Evolutionary conservation across 2,888 invertebrate species (phyloP).

Genomic region (Pyrrhia umbra): DNA sequence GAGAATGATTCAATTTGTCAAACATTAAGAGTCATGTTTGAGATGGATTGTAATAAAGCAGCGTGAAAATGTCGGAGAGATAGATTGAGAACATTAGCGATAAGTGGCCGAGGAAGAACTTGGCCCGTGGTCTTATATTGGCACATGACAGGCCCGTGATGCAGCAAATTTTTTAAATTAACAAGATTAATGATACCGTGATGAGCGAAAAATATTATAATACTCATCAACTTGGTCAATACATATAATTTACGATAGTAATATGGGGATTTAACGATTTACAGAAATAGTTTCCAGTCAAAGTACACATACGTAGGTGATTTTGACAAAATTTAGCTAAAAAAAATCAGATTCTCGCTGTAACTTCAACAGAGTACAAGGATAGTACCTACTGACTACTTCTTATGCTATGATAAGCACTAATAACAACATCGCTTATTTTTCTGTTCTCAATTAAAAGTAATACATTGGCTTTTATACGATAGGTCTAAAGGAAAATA

Average conservation of each 20-base stretch:
- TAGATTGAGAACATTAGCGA: conserved; percentile 39
- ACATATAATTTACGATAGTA: not conserved
- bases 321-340: too few relatives aligned
- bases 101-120: conserved; percentile 37
- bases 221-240: conserved; percentile 1
- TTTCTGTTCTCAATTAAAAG: too few relatives aligned
- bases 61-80: conserved; percentile 17
- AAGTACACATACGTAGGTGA: not conserved
- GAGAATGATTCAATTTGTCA: conserved; percentile 32
- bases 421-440: too few relatives aligned
- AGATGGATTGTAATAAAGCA: conserved; percentile 28
- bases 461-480: too few relatives aligned
- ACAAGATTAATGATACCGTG: conserved; percentile 50
- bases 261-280: not conserved
- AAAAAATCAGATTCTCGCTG: too few relatives aligned
- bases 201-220: conserved; percentile 24
- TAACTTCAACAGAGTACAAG: not conserved
- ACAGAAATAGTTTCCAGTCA: not conserved
- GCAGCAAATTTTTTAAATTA: conserved; percentile 48
- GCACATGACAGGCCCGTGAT: conserved; percentile 54
- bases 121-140: conserved; percentile 31
- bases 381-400: not conserved
- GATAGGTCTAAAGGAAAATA: too few relatives aligned
- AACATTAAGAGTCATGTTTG: conserved; percentile 34
- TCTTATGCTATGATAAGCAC: too few relatives aligned